Evolutionary conservation across 2,113 vertebrate species (phyloP), one percentile per base, ranked within the genome.

Genomic region (Euleptes europaea): DNA sequence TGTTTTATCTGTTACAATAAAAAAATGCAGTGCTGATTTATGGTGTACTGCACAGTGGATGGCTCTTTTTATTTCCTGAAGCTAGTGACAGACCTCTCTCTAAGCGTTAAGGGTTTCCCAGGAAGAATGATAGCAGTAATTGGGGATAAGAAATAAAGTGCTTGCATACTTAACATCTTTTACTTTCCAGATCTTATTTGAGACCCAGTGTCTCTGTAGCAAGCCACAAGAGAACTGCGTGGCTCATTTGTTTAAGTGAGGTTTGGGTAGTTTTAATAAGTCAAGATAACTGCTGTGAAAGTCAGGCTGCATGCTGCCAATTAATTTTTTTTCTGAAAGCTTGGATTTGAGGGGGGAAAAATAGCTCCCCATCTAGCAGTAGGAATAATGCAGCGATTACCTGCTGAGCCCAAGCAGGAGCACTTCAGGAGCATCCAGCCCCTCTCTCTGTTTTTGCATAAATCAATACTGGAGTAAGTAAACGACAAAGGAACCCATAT

Each of bases 21-120:
- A 85, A 94, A 60, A 92, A 88, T 90, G 77, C 91, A 91, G 88
- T 31, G 83, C 84, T 88, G 91, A 92, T 90, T 91, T 89, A 84
- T 86, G 66, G 69, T 85, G 66, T 38, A 33, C 67, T 90, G 91
- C 49, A 86, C 88, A 93, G 89, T 92, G 90, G 88, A 73, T 67
- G 31, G 77, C 44, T 88, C 88, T 92, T 91, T 73, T 65, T 60
- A 60, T 60, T 78, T 91, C 87, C 60, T 86, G 85, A 70, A 54
- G 8, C 54, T 72, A 35, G 76, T 17, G 35, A 63, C 28, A 17
- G 1, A 57, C 26, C 28, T 47, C 23, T 42, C 4, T 67, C 8
- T 47, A 63, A 66, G 63, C 88, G 33, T 44, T 74, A 67, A 74
- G 85, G 17, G 67, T 91, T 91, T 77, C 9, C 49, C 54, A 63